Base-by-base conservation (phyloP, 2,797 vertebrate genomes). In the Poeciliopsis infans region DNA sequence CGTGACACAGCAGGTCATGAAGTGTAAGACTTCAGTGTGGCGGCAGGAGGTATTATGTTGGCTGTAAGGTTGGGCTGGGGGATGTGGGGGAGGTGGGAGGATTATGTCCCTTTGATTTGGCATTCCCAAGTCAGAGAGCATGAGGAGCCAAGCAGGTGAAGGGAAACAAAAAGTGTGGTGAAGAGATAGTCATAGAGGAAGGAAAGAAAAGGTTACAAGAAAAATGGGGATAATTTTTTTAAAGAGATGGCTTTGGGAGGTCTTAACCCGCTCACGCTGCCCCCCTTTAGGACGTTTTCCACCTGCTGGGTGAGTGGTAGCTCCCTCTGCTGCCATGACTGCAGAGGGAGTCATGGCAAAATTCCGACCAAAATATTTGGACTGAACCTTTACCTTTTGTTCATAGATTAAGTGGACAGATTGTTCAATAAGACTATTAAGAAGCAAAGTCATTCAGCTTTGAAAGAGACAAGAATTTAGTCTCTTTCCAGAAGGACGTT, bases 21-120 rank as follows among this genome's bases (percentile, higher is more conserved):
- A 92, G 89, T 92, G 85, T 77, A 80, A 92, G 90, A 88, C 47
- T 45, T 89, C 79, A 39, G 73, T 86, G 88, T 89, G 91, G 93
- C 84, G 77, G 87, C 84, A 85, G 79, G 77, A 84, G 89, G 90
- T 74, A 87, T 94, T 92, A 92, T 66, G 45, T 55, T 88, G 82
- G 85, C 83, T 79, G 71, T 83, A 82, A 79, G 74, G 75, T 73
- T 73, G 36, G 55, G 88, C 3, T 51, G 20, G 49, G 18, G 18
- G 7, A 2, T 2, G 2, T 2, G 47, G 18, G 18, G 49, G 49
- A 51, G 20, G 7, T 51, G 88, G 75, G 39, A 49, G 90, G 90
- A 91, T 93, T 93, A 92, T 75, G 51, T 77, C 87, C 77, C 75
- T 18, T 47, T 83, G 79, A 89, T 85, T 87, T 79, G 1, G 46